Evolutionary conservation across 53 echinoderm and acorn worm species (phyloP).

Genomic region (Crossaster papposus): DNA sequence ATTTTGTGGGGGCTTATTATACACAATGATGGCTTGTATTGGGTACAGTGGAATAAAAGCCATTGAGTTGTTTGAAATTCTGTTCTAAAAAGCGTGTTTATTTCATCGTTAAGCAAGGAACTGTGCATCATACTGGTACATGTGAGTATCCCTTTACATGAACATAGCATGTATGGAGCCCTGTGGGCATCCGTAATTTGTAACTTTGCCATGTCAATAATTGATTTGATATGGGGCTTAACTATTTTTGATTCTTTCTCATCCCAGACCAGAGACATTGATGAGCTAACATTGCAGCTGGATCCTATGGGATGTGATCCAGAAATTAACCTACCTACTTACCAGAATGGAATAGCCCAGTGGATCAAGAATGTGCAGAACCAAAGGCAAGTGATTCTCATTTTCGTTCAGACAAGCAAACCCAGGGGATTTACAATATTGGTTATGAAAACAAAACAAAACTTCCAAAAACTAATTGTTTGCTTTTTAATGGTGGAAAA

Average conservation of each 20-base stretch:
- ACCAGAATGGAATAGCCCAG: conserved; percentile 71
- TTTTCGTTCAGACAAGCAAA: not conserved
- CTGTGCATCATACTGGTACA: no score
- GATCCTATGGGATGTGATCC: conserved; percentile 70
- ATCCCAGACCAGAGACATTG: conserved; percentile 40
- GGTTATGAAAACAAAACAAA: no score
- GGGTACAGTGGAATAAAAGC: not conserved
- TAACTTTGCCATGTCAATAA: no score
- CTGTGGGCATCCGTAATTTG: no score
- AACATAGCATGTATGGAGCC: no score
- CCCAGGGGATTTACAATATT: not conserved
- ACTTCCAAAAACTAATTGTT: no score
- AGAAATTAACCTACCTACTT: conserved; percentile 66
- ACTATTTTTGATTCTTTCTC: not conserved
- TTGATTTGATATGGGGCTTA: no score
- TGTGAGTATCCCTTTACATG: no score
- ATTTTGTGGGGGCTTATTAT: not conserved
- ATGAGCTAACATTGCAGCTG: conserved; percentile 66
- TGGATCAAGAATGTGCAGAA: conserved; percentile 73
- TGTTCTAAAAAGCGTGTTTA: no score
- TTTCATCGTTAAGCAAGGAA: no score
- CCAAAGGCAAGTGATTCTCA: conserved; percentile 31
- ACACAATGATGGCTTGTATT: no score
- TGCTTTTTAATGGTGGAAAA: no score
- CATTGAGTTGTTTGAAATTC: not conserved